Base-by-base conservation (phyloP, 92 coral and sea anemone genomes). In the Palythoa grandis region DNA sequence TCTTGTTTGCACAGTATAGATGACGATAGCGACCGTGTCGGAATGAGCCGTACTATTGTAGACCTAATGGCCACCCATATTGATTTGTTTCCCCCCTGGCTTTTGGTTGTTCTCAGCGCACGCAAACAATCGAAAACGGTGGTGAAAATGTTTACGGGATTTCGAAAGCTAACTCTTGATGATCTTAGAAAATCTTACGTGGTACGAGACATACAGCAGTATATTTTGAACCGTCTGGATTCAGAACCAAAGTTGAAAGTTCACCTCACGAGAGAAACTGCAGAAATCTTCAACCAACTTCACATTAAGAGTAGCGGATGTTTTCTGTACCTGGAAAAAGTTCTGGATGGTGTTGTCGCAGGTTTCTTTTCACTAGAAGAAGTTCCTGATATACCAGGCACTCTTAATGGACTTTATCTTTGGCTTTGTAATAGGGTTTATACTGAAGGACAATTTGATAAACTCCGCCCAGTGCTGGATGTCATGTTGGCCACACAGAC, bases 231-330 rank as follows among this genome's bases (percentile, higher is more conserved):
- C 75, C 98, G 99, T 16, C 86, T 97, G 19, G 99, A 97, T 77
- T 93, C 85, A 69, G 99, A 97, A 61, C 94, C 96, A 24, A 90
- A 90, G 1, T 86, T 97, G 43, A 92, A 98, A 78, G 92, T 89
- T 56, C 94, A 93, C 88, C 88, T 97, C 80, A 97, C 99, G 4
- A 88, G 96, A 48, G 92, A 92, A 84, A 97, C 99, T 7, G 99
- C 99, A 37, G 99, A 97, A 68, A 86, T 87, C 61, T 97, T 97
- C 74, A 97, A 97, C 83, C 98, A 95, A 67, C 92, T 97, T 69
- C 99, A 97, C 79, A 95, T 97, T 79, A 97, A 97, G 73, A 97
- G 99, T 84, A 97, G 95, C 83, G 99, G 99, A 22, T 97, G 99
- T 84, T 89, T 97, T 86, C 91, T 97, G 11, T 97, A 97, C 82